Evolutionary conservation across 1,140 invertebrate genomes (phyloP).

Genomic region (Chelonus insularis): DNA sequence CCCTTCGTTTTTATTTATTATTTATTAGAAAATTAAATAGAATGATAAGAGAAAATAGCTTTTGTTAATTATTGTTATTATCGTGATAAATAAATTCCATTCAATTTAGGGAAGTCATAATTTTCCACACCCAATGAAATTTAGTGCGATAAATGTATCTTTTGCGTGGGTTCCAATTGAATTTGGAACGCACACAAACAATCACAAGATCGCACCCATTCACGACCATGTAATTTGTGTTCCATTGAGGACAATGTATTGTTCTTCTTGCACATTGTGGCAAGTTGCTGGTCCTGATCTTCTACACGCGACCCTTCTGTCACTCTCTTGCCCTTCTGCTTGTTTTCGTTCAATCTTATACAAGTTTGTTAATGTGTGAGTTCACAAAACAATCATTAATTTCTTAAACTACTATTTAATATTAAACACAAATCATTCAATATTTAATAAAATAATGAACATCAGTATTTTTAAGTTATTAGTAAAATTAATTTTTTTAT

Average conservation of each 20-base stretch:
- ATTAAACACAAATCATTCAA: no score
- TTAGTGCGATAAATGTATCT: neutral
- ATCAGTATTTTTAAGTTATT: no score
- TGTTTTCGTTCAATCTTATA: conserved; percentile 35
- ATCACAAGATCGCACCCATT: conserved; percentile 13
- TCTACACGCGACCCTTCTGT: conserved; percentile 16
- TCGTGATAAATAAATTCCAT: no score
- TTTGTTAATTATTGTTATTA: no score
- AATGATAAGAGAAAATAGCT: no score
- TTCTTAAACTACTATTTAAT: no score
- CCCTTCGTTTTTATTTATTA: no score
- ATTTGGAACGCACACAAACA: conserved; percentile 26
- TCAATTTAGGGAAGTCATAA: neutral
- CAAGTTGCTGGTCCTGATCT: conserved; percentile 12
- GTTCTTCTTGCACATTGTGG: conserved; percentile 37
- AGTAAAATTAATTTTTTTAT: no score
- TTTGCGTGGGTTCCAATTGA: conserved; percentile 10
- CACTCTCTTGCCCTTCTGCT: conserved; percentile 34
- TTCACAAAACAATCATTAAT: conserved; percentile 38
- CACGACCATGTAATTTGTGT: conserved; percentile 38
- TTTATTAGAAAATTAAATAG: no score
- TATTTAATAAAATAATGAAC: no score
- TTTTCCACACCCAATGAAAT: neutral
- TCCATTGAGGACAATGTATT: conserved; percentile 34
- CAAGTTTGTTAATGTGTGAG: conserved; percentile 52